Evolutionary conservation across 1,140 invertebrate genomes (phyloP).

Genomic region (Calliphora vicina): DNA sequence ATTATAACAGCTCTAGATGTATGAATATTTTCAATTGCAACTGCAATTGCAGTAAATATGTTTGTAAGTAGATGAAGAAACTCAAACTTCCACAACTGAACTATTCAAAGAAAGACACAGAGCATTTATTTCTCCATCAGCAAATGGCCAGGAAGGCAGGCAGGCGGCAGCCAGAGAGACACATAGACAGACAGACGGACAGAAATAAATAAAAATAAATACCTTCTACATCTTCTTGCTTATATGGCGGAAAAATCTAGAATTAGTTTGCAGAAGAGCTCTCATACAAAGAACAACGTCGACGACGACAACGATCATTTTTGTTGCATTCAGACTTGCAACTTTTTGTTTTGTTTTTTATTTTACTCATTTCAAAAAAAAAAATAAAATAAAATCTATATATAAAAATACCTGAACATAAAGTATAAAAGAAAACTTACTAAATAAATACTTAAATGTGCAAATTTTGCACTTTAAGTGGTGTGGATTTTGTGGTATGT

Average conservation of each 20-base stretch:
- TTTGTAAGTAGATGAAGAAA: background rate
- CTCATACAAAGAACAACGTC: background rate
- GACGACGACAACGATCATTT: background rate
- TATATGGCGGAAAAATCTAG: background rate
- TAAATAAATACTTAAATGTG: background rate
- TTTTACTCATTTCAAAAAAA: background rate
- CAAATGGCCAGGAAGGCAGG: background rate
- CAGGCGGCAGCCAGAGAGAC: background rate
- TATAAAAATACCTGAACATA: background rate
- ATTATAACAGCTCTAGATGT: background rate
- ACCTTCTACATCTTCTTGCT: background rate
- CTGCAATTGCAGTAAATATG: background rate
- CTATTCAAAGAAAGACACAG: background rate
- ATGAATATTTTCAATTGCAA: background rate
- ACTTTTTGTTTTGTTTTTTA: background rate
- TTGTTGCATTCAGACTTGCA: background rate
- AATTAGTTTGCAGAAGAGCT: background rate
- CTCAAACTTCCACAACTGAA: background rate
- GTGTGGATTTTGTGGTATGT: constrained; percentile 8
- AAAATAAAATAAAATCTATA: background rate
- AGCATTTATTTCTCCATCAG: background rate
- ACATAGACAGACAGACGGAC: background rate
- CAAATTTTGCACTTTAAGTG: background rate
- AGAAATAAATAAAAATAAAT: background rate
- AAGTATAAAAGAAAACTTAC: background rate